Evolutionary conservation across 2,888 invertebrate species (phyloP).

Genomic region (Strigamia maritima): DNA sequence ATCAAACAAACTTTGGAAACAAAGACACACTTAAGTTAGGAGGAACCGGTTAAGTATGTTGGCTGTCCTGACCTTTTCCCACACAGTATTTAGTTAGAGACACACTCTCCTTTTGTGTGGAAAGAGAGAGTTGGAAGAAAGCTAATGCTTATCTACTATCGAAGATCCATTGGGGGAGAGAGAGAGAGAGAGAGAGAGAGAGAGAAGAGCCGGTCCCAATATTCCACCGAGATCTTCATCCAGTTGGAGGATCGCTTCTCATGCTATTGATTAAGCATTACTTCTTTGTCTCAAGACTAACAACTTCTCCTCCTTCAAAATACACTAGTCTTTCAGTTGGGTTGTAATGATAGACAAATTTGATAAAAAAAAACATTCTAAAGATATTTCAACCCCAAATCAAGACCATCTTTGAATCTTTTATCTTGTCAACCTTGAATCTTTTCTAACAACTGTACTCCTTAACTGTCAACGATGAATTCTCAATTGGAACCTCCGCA

Average conservation of each 20-base stretch:
- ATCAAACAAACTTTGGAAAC: neutral
- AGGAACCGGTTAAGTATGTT: neutral
- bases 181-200: neutral
- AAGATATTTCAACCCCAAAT: no score
- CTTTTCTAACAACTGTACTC: no score
- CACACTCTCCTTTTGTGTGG: neutral
- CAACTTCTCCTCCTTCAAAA: conserved; percentile 4
- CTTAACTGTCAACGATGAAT: no score
- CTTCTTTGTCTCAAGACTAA: conserved; percentile 8
- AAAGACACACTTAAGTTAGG: neutral
- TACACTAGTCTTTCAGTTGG: neutral
- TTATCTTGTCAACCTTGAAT: no score
- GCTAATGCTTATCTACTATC: conserved; percentile 23
- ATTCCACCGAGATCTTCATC: conserved; percentile 19
- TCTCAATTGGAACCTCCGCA: no score
- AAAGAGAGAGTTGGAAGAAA: conserved; percentile 1
- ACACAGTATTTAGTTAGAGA: conserved; percentile 16
- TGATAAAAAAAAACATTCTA: no score
- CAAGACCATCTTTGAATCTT: no score
- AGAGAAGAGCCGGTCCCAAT: conserved; percentile 1
- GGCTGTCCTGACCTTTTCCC: conserved; percentile 1
- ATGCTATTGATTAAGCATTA: conserved; percentile 6
- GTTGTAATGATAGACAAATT: no score
- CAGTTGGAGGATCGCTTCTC: conserved; percentile 15
- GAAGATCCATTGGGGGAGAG: conserved; percentile 1